Conservation (phyloP, 2,797 vertebrate species). For the Clarias fuscus region DNA sequence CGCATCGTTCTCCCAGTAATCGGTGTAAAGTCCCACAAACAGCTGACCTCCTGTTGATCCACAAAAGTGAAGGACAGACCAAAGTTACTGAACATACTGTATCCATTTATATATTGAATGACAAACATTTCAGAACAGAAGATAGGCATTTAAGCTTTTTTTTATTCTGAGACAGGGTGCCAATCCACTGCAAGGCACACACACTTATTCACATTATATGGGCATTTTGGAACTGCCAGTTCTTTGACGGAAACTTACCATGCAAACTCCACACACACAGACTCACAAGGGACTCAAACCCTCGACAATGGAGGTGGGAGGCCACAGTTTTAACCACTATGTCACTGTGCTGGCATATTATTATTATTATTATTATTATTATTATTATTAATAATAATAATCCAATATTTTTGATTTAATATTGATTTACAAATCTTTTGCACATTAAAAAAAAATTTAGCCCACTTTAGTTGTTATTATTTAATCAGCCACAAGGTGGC, state of each 20-base stretch:
- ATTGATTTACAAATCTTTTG: neutral
- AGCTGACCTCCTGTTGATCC: slow-evolving; percentile 80
- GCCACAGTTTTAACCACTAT: too few relatives aligned
- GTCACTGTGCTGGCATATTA: too few relatives aligned
- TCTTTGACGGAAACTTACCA: too few relatives aligned
- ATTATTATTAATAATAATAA: too few relatives aligned
- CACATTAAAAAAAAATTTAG: neutral
- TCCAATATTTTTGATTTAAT: too few relatives aligned
- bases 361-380: too few relatives aligned
- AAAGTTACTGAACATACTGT: neutral
- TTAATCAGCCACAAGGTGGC: slow-evolving; percentile 42
- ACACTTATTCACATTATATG: too few relatives aligned
- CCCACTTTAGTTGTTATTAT: neutral
- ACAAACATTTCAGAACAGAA: neutral
- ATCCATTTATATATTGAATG: neutral
- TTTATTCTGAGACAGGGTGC: neutral
- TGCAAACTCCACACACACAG: too few relatives aligned
- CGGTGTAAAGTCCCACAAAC: slow-evolving; percentile 89
- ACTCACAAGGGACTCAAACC: too few relatives aligned
- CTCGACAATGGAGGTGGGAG: too few relatives aligned
- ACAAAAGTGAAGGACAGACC: neutral
- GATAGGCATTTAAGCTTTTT: neutral
- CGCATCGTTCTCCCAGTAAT: slow-evolving; percentile 95
- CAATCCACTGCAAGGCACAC: too few relatives aligned
- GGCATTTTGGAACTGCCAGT: too few relatives aligned